Base-by-base conservation (phyloP, 1,140 invertebrate genomes). In the Drosophila kohkoa region DNA sequence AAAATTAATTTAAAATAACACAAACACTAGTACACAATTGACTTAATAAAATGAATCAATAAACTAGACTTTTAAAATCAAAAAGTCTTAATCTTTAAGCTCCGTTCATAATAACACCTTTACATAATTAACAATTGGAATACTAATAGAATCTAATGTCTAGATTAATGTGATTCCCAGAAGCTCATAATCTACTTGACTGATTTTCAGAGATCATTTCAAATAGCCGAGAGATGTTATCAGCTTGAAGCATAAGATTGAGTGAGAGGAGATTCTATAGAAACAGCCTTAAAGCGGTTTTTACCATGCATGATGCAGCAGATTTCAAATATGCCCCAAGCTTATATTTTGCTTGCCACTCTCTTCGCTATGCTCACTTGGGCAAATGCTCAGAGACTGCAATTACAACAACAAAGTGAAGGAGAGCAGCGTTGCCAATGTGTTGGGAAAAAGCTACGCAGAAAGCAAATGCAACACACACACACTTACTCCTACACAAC, bases 321-420 rank as follows among this genome's bases (percentile, higher is more conserved):
- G 7, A 38, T 62, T 38, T 30, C 35, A 38, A 10, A 43, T 2
- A 41, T 65, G n/a, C 7, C 51, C 57, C 32, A 20, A 65, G 52
- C 55, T 70, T 60, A 43, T 68, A 43, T 68, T 54, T 62, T 46
- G 35, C 32, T 11, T 35, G 15, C 52, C 11, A 32, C 30, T 68
- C 55, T 48, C 20, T 25, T 25, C 16, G 64, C 49, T 63, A 75
- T 75, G 72, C 72, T 75, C 67, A 75, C 72, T 75, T 75, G 69
- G 35, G 55, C 55, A 68, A 68, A 48, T 4, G 57, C 20, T 45
- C 38, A 28, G 4, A 13, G 13, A 35, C 8, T 57, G n/a, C 13
- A 38, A 59, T 43, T 59, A 46, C 28, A 59, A 46, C 51, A 65
- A 32, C 20, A 60, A 38, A 10, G 30, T 38, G 13, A 32, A 35